Base-by-base conservation (phyloP, 2,113 vertebrate species). In the Embiotoca jacksoni region DNA sequence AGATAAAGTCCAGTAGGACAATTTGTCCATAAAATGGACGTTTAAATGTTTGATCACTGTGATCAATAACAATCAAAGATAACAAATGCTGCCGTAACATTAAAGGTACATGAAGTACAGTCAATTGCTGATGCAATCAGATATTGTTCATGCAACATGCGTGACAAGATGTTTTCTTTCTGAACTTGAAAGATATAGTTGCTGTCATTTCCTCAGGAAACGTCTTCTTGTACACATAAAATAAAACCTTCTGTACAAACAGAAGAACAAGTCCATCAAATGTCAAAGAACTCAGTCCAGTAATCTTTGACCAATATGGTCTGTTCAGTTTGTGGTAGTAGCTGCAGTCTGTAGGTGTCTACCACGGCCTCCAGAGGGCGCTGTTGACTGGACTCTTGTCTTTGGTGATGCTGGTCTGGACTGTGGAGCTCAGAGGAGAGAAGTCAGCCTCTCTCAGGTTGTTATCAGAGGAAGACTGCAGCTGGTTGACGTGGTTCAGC, bases 341-440 rank as follows among this genome's bases (percentile, higher is more conserved):
- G 16, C 2, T 80, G 30, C 57, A 81, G 61, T 39, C 60, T 77
- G 71, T 32, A 63, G 47, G 35, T 16, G 49, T 91, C 84, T 90
- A 88, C 86, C 91, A 93, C 3, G 76, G 92, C 81, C 92, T 94
- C 91, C 92, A 94, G 88, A 23, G 79, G 76, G 59, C 30, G 14
- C 71, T 86, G 56, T 58, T 83, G 60, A 68, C 52, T 82, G 70
- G 75, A 70, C 71, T 89, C 66, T 88, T 84, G 39, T 91, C 86
- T 86, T 86, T 85, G 30, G 1, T 65, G 60, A 39, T 36, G 83
- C 71, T 86, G 60, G 47, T 73, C 44, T 81, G 84, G 67, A 77
- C 69, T 64, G 72, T 59, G 64, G 78, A 71, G 79, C 46, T 87
- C 61, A 84, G 79, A 56, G 74, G 76, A 78, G 61, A 70, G 39